Conservation (phyloP, 2,113 vertebrate species). For the Pipra filicauda region DNA sequence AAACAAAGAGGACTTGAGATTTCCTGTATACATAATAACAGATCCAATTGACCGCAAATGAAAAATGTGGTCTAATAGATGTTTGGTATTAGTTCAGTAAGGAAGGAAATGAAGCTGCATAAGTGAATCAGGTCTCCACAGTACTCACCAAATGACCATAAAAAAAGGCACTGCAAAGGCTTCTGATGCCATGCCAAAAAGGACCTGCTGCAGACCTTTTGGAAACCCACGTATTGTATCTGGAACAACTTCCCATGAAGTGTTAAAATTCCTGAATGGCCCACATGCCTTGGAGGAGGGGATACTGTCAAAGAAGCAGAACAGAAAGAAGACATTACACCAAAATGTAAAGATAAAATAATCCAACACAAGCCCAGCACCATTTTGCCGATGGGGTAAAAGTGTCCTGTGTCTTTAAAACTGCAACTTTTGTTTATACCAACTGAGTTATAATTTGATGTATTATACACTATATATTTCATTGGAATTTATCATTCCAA, state of each 20-base stretch:
- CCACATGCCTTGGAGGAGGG: constrained; percentile 88
- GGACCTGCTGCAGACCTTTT: constrained; percentile 43
- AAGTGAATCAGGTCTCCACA: not conserved
- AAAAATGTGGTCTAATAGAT: not conserved
- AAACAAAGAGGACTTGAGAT: not conserved
- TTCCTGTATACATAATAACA: fast-evolving
- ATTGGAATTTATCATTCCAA: not conserved
- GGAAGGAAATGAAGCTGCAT: not conserved
- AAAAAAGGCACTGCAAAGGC: constrained; percentile 91
- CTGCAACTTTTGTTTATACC: not conserved
- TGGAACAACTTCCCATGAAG: constrained; percentile 85
- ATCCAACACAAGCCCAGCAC: not conserved
- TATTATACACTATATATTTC: not conserved
- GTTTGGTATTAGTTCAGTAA: not conserved
- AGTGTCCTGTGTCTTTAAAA: not conserved
- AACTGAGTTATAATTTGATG: not conserved
- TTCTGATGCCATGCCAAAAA: constrained; percentile 82
- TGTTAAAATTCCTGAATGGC: constrained; percentile 84
- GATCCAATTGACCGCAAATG: not conserved
- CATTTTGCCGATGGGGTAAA: not conserved
- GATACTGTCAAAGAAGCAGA: constrained; percentile 74
- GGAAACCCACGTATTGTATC: constrained; percentile 71
- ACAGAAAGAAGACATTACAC: not conserved
- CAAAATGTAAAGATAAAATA: not conserved
- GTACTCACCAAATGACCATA: constrained; percentile 86